Conservation (phyloP, 2,113 vertebrate species). For the Phyllostomus discolor region DNA sequence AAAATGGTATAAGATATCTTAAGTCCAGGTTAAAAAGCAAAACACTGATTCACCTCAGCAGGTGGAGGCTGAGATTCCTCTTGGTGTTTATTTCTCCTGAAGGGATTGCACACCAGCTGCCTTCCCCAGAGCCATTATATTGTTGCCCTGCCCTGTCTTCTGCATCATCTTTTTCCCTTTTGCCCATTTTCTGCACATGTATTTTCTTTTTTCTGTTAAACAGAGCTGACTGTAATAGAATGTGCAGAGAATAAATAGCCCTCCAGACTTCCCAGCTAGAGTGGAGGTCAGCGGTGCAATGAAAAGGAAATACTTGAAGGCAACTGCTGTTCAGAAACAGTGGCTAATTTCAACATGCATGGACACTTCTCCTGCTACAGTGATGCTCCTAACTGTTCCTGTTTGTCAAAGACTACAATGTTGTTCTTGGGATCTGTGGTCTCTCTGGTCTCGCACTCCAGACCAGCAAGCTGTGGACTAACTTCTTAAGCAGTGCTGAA, state of each 20-base stretch:
- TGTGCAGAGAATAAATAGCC: neutral
- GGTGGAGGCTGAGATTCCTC: neutral
- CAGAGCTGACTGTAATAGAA: neutral
- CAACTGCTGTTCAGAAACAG: neutral
- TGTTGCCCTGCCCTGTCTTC: neutral
- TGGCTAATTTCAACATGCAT: neutral
- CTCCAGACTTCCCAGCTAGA: neutral
- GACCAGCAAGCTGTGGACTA: neutral
- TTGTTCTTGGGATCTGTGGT: neutral
- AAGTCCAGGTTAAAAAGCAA: neutral
- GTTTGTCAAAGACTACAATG: neutral
- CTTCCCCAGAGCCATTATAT: neutral
- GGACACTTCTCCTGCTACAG: neutral
- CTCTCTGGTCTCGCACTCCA: neutral
- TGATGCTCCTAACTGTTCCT: neutral
- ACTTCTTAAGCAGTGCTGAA: neutral
- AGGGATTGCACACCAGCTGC: neutral
- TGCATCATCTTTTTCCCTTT: too few relatives aligned
- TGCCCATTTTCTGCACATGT: neutral
- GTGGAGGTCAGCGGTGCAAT: rapidly evolving
- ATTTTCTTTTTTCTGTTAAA: neutral
- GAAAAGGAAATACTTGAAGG: neutral
- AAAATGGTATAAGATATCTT: neutral
- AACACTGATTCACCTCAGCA: neutral
- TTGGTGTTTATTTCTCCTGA: neutral